Percentiles rank a stretch among this genome's conserved stretches.
phyloP scores from a whole-genome alignment of 2,888 invertebrate genomes.

The Cryptocephalus primarius region DNA sequence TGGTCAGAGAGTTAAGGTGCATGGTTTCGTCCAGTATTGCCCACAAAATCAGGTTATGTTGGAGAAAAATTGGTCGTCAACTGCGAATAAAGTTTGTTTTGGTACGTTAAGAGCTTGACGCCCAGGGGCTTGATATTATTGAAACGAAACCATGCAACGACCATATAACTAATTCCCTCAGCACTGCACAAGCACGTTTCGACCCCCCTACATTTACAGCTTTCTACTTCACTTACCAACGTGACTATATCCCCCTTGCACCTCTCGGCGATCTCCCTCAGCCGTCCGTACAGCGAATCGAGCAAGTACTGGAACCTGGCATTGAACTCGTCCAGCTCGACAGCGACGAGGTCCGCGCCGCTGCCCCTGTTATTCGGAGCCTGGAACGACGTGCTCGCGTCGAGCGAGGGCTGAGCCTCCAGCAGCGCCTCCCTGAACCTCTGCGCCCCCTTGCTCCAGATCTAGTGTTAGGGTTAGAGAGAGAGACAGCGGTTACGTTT shows the following conservation, averaged over 20 bases:
- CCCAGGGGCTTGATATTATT: too few relatives aligned
- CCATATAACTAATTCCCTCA: too few relatives aligned
- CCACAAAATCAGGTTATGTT: too few relatives aligned
- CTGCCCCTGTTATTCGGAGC: conserved; percentile 26
- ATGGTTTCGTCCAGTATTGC: too few relatives aligned
- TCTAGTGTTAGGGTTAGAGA: conserved; percentile 50
- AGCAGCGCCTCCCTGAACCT: conserved; percentile 75
- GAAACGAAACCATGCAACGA: too few relatives aligned
- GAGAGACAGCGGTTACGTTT: conserved; percentile 34
- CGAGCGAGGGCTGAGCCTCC: conserved; percentile 72
- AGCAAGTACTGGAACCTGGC: conserved; percentile 62
- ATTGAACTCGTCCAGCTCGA: conserved; percentile 73
- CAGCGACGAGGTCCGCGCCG: conserved; percentile 65
- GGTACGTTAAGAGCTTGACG: too few relatives aligned
- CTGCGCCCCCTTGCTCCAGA: conserved; percentile 75
- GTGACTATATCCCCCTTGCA: conserved; percentile 64
- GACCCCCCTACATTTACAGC: not conserved
- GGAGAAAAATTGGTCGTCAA: too few relatives aligned
- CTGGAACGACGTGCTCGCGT: conserved; percentile 39
- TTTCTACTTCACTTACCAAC: conserved; percentile 49
- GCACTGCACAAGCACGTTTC: too few relatives aligned
- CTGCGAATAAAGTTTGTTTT: too few relatives aligned
- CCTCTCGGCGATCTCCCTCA: conserved; percentile 55
- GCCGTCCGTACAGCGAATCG: conserved; percentile 56
- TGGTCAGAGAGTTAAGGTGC: too few relatives aligned